Evolutionary conservation across 2,113 vertebrate species (phyloP).

Genomic region (Sylvietta virens): DNA sequence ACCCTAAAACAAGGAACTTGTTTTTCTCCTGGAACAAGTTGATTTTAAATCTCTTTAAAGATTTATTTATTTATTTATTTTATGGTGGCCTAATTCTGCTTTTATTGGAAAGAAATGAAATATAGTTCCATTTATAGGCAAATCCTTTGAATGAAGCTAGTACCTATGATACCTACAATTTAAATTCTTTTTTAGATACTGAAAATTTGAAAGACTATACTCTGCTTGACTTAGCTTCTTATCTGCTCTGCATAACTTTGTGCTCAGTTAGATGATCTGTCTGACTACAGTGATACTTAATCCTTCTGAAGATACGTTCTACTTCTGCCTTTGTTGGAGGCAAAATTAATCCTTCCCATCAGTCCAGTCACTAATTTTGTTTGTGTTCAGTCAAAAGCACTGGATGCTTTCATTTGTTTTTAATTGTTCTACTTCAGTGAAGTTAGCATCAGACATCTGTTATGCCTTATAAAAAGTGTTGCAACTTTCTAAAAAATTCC

Average conservation of each 20-base stretch:
- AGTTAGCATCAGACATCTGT: not conserved
- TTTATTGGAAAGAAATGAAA: not conserved
- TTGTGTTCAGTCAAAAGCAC: not conserved
- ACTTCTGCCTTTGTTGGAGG: not conserved
- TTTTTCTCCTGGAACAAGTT: not conserved
- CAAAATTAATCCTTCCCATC: not conserved
- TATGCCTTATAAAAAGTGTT: not conserved
- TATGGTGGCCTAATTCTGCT: not conserved
- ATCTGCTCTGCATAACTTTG: not conserved
- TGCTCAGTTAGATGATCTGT: not conserved
- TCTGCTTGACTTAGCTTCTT: not conserved
- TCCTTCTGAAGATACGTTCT: not conserved
- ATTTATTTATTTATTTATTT: not conserved
- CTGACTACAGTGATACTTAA: not conserved
- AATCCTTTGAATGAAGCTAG: not conserved
- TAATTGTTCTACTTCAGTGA: not conserved
- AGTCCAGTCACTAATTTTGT: not conserved
- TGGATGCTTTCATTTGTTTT: not conserved
- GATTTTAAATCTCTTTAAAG: not conserved
- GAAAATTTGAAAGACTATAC: not conserved
- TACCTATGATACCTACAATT: not conserved
- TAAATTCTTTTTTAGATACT: not conserved
- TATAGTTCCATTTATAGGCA: not conserved
- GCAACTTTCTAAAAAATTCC: not conserved
- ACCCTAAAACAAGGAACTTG: not conserved